Evolutionary conservation across 2,113 vertebrate genomes (phyloP), one percentile per base, ranked within the genome.

Genomic region (Takifugu flavidus): DNA sequence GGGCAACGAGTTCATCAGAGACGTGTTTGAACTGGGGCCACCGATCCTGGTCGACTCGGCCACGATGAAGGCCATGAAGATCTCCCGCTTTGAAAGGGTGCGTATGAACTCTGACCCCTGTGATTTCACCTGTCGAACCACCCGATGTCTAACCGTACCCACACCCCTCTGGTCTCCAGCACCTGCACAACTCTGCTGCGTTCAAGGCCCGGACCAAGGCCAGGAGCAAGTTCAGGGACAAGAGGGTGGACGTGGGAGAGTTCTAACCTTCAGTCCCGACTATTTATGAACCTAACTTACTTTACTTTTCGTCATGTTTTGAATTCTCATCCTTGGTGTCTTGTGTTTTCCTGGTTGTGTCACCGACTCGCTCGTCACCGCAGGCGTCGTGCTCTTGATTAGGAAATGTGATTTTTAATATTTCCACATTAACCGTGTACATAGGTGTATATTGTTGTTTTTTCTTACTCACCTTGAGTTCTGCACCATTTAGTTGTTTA

Each of bases 141-240:
- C 3, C 28, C 10, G 13, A 3, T 10, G 2, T 46, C 7, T 31
- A 15, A 29, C 51, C 15, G 1, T 31, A 25, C 2, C 2, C 1
- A 0, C 1, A 3, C 4, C 7, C 10, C 11, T 15, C 31, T 49
- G 20, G 27, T 25, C 1, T 54, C 13, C 70, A 99, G 97, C 97
- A 98, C 84, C 92, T 98, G 50, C 97, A 95, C 87, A 99, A 99
- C 79, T 95, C 97, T 27, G 97, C 97, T 62, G 95, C 95, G 2
- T 98, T 98, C 89, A 99, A 98, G 87, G 96, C 96, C 63, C 92
- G 96, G 82, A 98, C 97, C 59, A 99, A 99, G 86, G 96, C 96
- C 73, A 93, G 95, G 80, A 98, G 90, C 91, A 96, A 98, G 91
- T 94, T 94, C 69, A 93, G 96, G 69, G 97, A 99, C 89, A 99